Conservation (phyloP, 2,113 vertebrate genomes). For the Tragelaphus buxtoni region DNA sequence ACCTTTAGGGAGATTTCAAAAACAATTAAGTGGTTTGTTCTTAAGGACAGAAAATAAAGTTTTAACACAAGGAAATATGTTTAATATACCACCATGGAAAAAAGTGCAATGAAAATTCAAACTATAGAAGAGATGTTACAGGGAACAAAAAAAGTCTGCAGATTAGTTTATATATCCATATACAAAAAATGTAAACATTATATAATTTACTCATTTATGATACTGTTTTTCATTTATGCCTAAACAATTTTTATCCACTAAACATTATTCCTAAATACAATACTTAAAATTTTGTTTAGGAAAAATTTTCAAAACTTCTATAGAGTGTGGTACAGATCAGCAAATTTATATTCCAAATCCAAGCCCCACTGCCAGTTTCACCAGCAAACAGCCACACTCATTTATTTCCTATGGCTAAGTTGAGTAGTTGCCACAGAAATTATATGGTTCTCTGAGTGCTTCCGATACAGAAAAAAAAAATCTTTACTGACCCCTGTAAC, state of each 20-base stretch:
- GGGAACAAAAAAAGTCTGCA: background rate
- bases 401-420: background rate
- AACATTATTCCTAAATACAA: background rate
- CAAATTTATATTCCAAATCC: background rate
- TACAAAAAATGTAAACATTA: background rate
- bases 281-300: background rate
- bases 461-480: background rate
- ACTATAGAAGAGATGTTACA: background rate
- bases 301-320: background rate
- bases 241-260: background rate
- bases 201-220: background rate
- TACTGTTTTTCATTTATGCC: background rate
- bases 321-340: background rate
- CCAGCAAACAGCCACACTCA: background rate
- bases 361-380: background rate
- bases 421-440: background rate
- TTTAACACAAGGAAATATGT: background rate
- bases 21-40: background rate
- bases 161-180: background rate
- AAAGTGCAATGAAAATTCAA: slow-evolving; percentile 12
- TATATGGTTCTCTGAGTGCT: background rate
- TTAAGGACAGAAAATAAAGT: background rate
- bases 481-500: background rate
- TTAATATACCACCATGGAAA: background rate
- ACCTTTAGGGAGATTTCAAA: slow-evolving; percentile 3